Base-by-base conservation (phyloP, 1,140 invertebrate species). In the Hirudo medicinalis region DNA sequence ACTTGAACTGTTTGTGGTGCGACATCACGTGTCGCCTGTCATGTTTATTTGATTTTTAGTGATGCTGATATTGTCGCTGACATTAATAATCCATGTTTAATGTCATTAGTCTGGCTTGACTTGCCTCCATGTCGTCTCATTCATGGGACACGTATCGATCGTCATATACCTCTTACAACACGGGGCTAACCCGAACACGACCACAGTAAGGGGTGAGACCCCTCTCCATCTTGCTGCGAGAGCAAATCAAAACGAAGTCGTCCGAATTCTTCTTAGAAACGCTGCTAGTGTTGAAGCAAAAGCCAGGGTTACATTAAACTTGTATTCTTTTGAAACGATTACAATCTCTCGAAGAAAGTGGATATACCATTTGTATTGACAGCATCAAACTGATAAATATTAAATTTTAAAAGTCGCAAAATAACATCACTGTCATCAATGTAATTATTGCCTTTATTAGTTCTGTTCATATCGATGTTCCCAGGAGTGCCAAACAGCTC, bases 141-240 rank as follows among this genome's bases (percentile, higher is more conserved):
- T 98, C 84, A 98, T 98, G 94, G 95, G 95, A 67, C 94, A 93
- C 83, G 97, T 97, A 91, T 97, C 97, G 82, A 98, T 99, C 78
- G 94, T 97, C 68, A 95, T 98, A 76, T 97, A 92, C 82, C 85
- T 99, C 75, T 87, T 98, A 73, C 67, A 74, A 67, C 70, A 73
- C 60, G 92, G 93, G 77, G 92, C 92, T 66, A 91, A 90, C 32
- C 69, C 79, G 8, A 74, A 72, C 54, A 73, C 71, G 36, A 54
- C 55, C 19, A 75, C 73, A 19, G 72, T 74, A 54, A 85, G 94
- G 57, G 94, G 94, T 25, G 94, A 97, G 82, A 96, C 93, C 32
- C 92, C 93, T n/a, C 82, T 97, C 49, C 94, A 97, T 85, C 83
- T 97, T 74, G 94, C 94, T 66, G 92, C 92, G 27, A 85, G 94